A percentile compares a stretch with the other conserved stretches of the same genome.
Evolutionary conservation across 2,888 invertebrate genomes (phyloP).

Genomic region (Poecilus cupreus): DNA sequence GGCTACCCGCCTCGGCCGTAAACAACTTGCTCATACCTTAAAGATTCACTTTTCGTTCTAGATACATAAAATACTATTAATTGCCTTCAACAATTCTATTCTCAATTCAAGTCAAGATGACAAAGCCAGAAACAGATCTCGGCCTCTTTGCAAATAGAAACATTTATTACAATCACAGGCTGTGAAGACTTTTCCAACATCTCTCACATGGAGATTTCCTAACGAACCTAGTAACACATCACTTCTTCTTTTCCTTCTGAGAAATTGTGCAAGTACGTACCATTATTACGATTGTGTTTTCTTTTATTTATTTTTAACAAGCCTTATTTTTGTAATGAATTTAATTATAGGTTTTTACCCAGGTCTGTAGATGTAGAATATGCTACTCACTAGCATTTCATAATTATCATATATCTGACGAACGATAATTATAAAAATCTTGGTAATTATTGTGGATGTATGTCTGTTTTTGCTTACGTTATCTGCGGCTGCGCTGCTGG

Average conservation of each 20-base stretch:
- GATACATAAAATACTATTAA: too few relatives aligned
- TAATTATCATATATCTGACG: slow-evolving; percentile 47
- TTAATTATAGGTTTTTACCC: slow-evolving; percentile 57
- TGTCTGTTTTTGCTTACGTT: slow-evolving; percentile 31
- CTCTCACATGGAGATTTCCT: slow-evolving; percentile 44
- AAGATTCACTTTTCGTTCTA: too few relatives aligned
- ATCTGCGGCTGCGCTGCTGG: neutral
- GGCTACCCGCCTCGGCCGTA: too few relatives aligned
- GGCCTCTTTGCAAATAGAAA: neutral
- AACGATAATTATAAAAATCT: slow-evolving; percentile 51
- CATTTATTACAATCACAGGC: slow-evolving; percentile 30
- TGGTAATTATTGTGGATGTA: slow-evolving; percentile 45
- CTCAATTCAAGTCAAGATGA: neutral
- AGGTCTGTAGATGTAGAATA: slow-evolving; percentile 7
- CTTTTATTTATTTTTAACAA: slow-evolving; percentile 58
- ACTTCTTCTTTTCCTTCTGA: slow-evolving; percentile 40
- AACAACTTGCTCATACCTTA: too few relatives aligned
- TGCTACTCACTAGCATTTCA: slow-evolving; percentile 39
- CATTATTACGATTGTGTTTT: slow-evolving; percentile 54
- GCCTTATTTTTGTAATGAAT: slow-evolving; percentile 58
- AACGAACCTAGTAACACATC: slow-evolving; percentile 9
- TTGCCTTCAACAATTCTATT: neutral
- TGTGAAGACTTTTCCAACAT: slow-evolving; percentile 22
- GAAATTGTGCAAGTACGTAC: slow-evolving; percentile 50
- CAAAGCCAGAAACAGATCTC: neutral